Evolutionary conservation across 2,797 vertebrate genomes (phyloP), one percentile per base, ranked within the genome.

Genomic region (Zenarchopterus dispar): DNA sequence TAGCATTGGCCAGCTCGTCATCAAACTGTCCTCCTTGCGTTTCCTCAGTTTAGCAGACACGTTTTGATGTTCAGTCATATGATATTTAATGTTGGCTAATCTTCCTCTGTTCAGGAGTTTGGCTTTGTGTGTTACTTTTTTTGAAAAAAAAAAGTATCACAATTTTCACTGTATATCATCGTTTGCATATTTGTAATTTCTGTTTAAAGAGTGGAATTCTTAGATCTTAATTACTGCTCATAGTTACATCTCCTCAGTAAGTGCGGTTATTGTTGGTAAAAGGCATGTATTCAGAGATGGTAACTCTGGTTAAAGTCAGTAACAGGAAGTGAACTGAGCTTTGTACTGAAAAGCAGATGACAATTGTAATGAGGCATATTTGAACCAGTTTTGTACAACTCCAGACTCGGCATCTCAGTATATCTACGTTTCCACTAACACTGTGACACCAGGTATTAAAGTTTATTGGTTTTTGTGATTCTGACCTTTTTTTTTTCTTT

Each of bases 371-470:
- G 78, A 72, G 63, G 75, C 84, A 91, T 93, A 93, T 92, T 86
- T 89, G 90, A 80, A 86, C 71, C 78, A 78, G 88, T 90, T 92
- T 88, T 90, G 92, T 31, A 89, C 82, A 80, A 82, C 59, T 77
- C 61, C 59, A 64, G 67, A 80, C 76, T 90, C 55, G 9, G 66
- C 70, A 68, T 84, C 74, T 81, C 70, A 70, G 26, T 22, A 47
- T 47, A 47, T 91, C 85, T 89, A 91, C 84, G 89, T 92, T 94
- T 93, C 91, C 92, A 93, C 93, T 91, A 93, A 94, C 94, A 95
- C 95, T 96, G 94, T 96, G 95, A 96, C 92, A 94, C 93, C 85
- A 82, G 74, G 79, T 86, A 89, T 86, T 89, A 89, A 90, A 91
- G 66, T 67, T 81, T 80, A 70, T 84, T 85, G 75, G 84, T 88